Conservation (phyloP, 2,888 invertebrate species). For the Eupithecia tripunctaria region DNA sequence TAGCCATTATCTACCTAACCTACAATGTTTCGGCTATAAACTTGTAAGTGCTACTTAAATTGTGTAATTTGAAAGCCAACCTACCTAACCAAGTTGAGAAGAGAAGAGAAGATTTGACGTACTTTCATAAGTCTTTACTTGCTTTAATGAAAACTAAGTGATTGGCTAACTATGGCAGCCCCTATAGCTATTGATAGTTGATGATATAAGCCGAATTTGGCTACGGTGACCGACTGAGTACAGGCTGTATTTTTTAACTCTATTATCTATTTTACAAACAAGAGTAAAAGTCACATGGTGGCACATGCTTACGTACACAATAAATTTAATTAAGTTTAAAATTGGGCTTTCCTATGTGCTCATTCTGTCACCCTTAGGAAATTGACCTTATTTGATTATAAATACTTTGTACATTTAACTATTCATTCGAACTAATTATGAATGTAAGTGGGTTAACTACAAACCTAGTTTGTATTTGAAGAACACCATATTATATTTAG, state of each 20-base stretch:
- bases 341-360: background rate
- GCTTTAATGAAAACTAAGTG: background rate
- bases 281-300: background rate
- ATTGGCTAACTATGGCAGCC: background rate
- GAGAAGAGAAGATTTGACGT: background rate
- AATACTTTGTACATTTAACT: no score
- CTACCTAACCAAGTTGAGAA: background rate
- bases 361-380: background rate
- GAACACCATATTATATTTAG: background rate
- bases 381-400: background rate
- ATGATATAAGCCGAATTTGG: background rate
- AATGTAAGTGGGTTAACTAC: background rate
- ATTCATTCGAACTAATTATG: background rate
- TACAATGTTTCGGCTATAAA: conserved; percentile 5
- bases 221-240: background rate
- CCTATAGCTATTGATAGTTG: background rate
- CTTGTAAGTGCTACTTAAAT: background rate
- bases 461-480: background rate
- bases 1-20: background rate
- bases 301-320: background rate
- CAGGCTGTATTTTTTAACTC: background rate
- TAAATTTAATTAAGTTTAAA: background rate
- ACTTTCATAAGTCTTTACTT: background rate
- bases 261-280: background rate
- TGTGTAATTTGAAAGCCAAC: background rate